Conservation (phyloP, 2,888 invertebrate species). For the Trisateles emortualis region DNA sequence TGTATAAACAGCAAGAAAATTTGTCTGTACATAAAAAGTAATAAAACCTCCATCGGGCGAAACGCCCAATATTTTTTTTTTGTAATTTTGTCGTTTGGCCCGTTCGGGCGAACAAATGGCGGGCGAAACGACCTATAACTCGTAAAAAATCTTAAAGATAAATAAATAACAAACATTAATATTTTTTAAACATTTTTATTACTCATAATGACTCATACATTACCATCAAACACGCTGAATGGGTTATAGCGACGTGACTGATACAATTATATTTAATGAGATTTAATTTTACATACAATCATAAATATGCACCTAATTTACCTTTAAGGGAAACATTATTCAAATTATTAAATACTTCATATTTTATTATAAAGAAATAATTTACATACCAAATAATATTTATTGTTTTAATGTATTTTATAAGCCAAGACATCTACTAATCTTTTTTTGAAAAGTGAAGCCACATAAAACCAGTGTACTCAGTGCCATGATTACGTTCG, state of each 20-base stretch:
- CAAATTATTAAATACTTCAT: slow-evolving; percentile 73
- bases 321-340: slow-evolving; percentile 72
- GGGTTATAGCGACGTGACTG: slow-evolving; percentile 75
- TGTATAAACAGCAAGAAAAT: no score
- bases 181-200: slow-evolving; percentile 69
- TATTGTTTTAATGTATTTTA: neutral
- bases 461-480: no score
- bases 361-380: neutral
- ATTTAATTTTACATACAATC: slow-evolving; percentile 70
- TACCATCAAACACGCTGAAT: slow-evolving; percentile 81
- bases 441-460: no score
- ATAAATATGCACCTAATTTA: slow-evolving; percentile 73
- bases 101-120: no score
- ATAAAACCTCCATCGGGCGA: no score
- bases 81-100: no score
- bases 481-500: no score
- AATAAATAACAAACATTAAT: slow-evolving; percentile 47
- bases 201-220: slow-evolving; percentile 72
- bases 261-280: slow-evolving; percentile 66
- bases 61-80: no score
- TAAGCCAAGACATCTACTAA: no score
- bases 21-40: no score
- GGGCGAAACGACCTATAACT: no score
- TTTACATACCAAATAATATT: neutral
- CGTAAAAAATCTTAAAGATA: no score